Base-by-base conservation (phyloP, 2,113 vertebrate species). In the Tichodroma muraria region DNA sequence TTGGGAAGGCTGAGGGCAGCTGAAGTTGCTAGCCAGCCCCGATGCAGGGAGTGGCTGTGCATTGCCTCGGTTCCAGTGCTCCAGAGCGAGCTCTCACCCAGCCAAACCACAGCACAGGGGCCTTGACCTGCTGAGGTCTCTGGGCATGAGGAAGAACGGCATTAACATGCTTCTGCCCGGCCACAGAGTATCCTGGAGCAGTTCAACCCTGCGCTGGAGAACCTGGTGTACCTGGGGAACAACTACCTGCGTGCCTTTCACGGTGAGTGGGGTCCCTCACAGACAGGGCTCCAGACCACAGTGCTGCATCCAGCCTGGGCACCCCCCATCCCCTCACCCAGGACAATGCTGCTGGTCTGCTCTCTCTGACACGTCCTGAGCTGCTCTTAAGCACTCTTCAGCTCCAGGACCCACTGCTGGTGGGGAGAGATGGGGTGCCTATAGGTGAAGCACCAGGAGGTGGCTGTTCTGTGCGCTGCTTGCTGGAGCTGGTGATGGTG, bases 121-220 rank as follows among this genome's bases (percentile, higher is more conserved):
- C 37, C 47, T 30, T 2, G 8, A 35, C 35, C 42, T 52, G 31
- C 52, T 78, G 61, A 68, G 65, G 16, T 61, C 60, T 52, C 40
- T 14, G 38, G 19, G 23, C 0, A 0, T 6, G 37, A 30, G 54
- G 42, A 65, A 63, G 50, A 44, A 22, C 5, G 35, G 38, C 2
- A 1, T 56, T 76, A 63, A 94, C 0, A 0, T 35, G 76, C 40
- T 85, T 83, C 53, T 77, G 13, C 71, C 68, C 91, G 37, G 76
- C 66, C 68, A 63, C 97, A 99, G 99, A 99, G 91, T 82, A 98
- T 99, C 91, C 96, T 98, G 97, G 98, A 99, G 40, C 98, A 99
- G 90, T 99, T 99, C 96, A 99, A 99, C 93, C 99, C 99, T 0
- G 98, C 98, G 17, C 96, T 99, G 72, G 98, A 99, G 97, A 98